A percentile compares a stretch with the other conserved stretches of the same genome.
phyloP scores from a whole-genome alignment of 1,140 invertebrate genomes.

The Drosophila arizonae region DNA sequence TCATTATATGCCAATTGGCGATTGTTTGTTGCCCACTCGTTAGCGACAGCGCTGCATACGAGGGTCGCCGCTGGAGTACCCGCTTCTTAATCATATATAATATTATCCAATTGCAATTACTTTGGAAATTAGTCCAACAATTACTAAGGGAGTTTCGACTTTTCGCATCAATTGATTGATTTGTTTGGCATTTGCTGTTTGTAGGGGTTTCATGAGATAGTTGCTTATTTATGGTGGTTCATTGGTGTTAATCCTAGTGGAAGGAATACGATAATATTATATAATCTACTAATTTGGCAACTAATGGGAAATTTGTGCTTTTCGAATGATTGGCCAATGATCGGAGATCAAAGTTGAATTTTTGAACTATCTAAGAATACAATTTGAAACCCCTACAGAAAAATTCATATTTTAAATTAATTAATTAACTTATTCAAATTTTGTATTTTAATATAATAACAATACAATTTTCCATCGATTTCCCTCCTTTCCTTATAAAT shows the following conservation, averaged over 20 bases:
- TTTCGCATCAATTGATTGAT: constrained; percentile 26
- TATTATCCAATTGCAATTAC: constrained; percentile 40
- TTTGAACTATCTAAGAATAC: too few species aligned
- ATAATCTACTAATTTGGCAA: not conserved
- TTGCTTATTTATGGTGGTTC: not conserved
- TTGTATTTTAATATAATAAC: too few species aligned
- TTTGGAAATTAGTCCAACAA: constrained; percentile 34
- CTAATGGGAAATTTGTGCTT: too few species aligned
- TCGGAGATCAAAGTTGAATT: too few species aligned
- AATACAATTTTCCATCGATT: too few species aligned
- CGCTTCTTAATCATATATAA: constrained; percentile 15
- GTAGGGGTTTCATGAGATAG: not conserved
- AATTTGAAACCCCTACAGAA: too few species aligned
- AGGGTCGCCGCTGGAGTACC: constrained; percentile 35
- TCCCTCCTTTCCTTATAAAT: too few species aligned
- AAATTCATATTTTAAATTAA: too few species aligned
- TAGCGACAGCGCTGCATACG: constrained; percentile 25
- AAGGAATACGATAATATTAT: not conserved
- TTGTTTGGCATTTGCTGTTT: constrained; percentile 2
- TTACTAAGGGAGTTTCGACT: constrained; percentile 8
- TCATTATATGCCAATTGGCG: constrained; percentile 81
- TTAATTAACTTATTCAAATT: too few species aligned
- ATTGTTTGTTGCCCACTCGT: constrained; percentile 75
- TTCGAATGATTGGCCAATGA: too few species aligned
- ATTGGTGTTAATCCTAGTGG: not conserved